A percentile compares a stretch with the other conserved stretches of the same genome.
phyloP scores from a whole-genome alignment of 1,140 invertebrate genomes.

The Tetraneura akinire region DNA sequence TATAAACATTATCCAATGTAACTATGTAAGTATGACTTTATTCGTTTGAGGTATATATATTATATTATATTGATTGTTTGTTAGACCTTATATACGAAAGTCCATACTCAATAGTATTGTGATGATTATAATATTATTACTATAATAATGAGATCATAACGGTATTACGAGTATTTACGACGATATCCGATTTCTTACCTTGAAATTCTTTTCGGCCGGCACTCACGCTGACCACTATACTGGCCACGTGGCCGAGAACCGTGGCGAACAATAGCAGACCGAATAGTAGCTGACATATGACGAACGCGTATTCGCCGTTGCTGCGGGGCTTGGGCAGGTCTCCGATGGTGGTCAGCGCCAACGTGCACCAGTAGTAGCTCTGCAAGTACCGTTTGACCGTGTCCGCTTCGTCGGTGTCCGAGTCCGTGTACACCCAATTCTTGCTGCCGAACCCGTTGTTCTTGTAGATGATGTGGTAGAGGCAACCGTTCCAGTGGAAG shows the following conservation, averaged over 20 bases:
- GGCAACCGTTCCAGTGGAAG: constrained; percentile 99
- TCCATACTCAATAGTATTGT: no score
- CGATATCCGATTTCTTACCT: constrained; percentile 64
- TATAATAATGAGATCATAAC: no score
- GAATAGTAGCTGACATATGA: constrained; percentile 86
- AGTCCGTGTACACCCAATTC: constrained; percentile 86
- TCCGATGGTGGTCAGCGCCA: constrained; percentile 89
- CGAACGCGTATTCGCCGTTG: constrained; percentile 88
- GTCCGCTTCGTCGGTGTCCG: constrained; percentile 78
- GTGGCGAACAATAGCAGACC: constrained; percentile 89
- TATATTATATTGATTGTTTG: no score
- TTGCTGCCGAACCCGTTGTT: constrained; percentile 90
- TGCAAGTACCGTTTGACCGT: constrained; percentile 93
- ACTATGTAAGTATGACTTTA: no score
- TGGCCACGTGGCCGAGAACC: constrained; percentile 90
- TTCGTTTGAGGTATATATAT: no score
- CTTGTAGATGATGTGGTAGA: constrained; percentile 94
- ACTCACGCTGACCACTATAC: constrained; percentile 93
- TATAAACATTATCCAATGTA: no score
- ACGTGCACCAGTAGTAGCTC: constrained; percentile 97
- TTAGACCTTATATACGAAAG: no score
- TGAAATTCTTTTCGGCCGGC: constrained; percentile 93
- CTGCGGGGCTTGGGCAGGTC: constrained; percentile 77
- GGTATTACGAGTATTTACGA: no score
- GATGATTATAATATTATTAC: no score